Conservation (phyloP, 1,140 invertebrate genomes). For the Eubasilissa regina region DNA sequence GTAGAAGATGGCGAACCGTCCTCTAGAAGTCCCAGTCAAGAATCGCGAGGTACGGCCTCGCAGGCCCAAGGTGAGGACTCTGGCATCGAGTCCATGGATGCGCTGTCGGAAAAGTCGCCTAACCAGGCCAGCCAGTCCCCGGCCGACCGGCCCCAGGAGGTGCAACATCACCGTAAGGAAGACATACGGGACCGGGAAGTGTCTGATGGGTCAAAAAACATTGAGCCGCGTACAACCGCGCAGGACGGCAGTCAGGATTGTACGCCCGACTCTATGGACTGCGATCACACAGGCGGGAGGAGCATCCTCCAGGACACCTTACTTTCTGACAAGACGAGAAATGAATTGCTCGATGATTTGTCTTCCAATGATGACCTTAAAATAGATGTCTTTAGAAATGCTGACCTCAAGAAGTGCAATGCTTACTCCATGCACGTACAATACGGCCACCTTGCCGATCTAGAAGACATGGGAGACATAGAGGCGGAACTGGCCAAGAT, state of each 20-base stretch:
- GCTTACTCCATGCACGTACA: slow-evolving; percentile 61
- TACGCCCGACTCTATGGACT: slow-evolving; percentile 62
- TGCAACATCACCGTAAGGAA: slow-evolving; percentile 58
- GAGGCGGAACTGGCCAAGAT: slow-evolving; percentile 79
- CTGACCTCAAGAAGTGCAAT: slow-evolving; percentile 53
- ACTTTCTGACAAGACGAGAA: slow-evolving; percentile 45
- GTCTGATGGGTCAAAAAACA: slow-evolving; percentile 12
- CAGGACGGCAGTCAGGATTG: slow-evolving; percentile 33
- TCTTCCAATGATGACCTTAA: slow-evolving; percentile 45
- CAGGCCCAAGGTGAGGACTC: slow-evolving; percentile 87
- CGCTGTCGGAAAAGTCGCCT: slow-evolving; percentile 91
- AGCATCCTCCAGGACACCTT: slow-evolving; percentile 38
- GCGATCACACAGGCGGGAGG: slow-evolving; percentile 61
- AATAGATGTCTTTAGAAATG: slow-evolving; percentile 42
- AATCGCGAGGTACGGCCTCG: slow-evolving; percentile 71
- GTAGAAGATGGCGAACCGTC: slow-evolving; percentile 43
- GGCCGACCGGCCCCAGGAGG: slow-evolving; percentile 61
- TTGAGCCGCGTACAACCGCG: slow-evolving; percentile 62
- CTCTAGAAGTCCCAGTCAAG: slow-evolving; percentile 51
- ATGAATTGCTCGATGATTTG: slow-evolving; percentile 47
- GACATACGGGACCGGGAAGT: slow-evolving; percentile 64
- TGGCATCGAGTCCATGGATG: slow-evolving; percentile 94
- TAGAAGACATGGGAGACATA: slow-evolving; percentile 76
- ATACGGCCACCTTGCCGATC: slow-evolving; percentile 63
- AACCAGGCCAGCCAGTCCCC: slow-evolving; percentile 83